Evolutionary conservation across 2,888 invertebrate genomes (phyloP).

Genomic region (Aleiodes leptofemur): DNA sequence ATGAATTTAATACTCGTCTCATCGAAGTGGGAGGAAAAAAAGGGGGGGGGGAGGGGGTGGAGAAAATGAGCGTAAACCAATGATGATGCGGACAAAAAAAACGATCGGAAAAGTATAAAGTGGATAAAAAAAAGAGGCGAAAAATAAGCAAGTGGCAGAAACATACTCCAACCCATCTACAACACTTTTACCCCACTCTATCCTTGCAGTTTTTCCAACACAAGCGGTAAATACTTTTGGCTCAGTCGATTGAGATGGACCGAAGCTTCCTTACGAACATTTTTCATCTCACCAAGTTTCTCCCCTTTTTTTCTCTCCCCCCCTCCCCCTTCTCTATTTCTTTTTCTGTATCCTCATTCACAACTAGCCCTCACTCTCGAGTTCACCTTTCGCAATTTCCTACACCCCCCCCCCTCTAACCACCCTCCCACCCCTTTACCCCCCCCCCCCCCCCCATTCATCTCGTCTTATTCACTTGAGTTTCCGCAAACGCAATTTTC

Average conservation of each 20-base stretch:
- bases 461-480: slow-evolving; percentile 44
- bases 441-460: slow-evolving; percentile 10
- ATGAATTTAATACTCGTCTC: slow-evolving; percentile 42
- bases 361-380: slow-evolving; percentile 33
- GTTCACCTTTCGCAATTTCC: slow-evolving; percentile 35
- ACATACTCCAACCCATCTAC: slow-evolving; percentile 15
- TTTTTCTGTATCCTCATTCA: slow-evolving; percentile 31
- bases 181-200: slow-evolving; percentile 21
- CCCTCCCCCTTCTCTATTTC: neutral
- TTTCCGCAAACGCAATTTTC: slow-evolving; percentile 56
- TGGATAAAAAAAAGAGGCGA: slow-evolving; percentile 10
- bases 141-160: slow-evolving; percentile 13
- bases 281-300: slow-evolving; percentile 51
- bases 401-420: neutral
- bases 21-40: neutral
- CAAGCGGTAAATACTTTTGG: slow-evolving; percentile 50
- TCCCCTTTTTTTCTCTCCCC: slow-evolving; percentile 6
- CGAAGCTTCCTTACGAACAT: slow-evolving; percentile 48
- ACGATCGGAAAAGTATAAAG: neutral
- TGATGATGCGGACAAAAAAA: slow-evolving; percentile 34
- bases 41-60: neutral
- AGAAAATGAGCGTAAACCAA: slow-evolving; percentile 12
- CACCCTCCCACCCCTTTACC: too few species aligned
- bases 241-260: slow-evolving; percentile 46
- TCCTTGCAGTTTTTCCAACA: slow-evolving; percentile 37